Conservation (phyloP, 2,113 vertebrate species). For the Phalacrocorax brasilianus region DNA sequence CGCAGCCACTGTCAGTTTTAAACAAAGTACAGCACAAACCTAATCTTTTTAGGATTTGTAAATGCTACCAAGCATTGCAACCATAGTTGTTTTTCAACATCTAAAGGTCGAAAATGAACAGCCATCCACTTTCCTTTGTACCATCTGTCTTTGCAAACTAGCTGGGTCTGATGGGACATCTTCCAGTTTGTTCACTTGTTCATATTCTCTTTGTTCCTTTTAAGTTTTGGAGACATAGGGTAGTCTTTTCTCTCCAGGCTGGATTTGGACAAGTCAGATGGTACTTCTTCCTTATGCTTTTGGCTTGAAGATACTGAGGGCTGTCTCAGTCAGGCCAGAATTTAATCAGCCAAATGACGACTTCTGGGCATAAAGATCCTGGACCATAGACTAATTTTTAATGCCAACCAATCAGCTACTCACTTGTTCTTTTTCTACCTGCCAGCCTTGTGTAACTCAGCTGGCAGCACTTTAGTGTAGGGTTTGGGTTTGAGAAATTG, state of each 20-base stretch:
- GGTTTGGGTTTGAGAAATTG: neutral
- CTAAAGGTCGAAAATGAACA: neutral
- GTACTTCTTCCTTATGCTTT: neutral
- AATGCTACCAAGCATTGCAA: neutral
- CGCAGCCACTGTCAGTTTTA: neutral
- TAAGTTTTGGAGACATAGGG: neutral
- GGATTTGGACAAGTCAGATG: neutral
- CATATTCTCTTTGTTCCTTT: neutral
- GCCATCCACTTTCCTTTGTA: neutral
- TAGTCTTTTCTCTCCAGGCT: neutral
- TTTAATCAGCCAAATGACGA: neutral
- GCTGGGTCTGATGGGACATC: neutral
- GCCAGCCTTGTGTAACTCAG: neutral
- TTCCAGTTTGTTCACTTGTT: neutral
- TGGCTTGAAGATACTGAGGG: neutral
- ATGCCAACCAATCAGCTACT: neutral
- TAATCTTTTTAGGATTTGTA: neutral
- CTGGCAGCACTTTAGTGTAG: neutral
- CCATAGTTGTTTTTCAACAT: neutral
- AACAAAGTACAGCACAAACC: neutral
- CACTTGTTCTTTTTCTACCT: neutral
- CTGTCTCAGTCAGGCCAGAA: neutral
- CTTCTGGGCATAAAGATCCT: neutral
- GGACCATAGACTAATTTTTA: neutral
- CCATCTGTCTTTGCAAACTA: neutral